A percentile compares a stretch with the other conserved stretches of the same genome.
These are phyloP conservation scores for Campaea margaritaria DNA, from an alignment of 2,888 invertebrate species.

Conservation along the genomic window DNA sequence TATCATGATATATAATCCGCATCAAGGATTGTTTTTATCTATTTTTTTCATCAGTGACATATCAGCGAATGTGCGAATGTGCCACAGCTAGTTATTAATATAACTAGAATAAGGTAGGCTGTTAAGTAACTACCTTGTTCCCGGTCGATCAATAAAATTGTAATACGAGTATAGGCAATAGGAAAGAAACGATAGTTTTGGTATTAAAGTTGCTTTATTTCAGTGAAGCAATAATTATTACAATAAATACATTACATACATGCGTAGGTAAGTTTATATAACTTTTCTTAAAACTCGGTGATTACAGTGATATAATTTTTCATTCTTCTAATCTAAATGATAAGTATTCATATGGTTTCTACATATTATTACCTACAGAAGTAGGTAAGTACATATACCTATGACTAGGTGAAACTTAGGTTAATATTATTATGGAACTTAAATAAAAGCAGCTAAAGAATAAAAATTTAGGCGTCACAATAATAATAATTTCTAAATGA, in stretches of 20 bases:
- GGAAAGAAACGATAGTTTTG: constrained; percentile 34
- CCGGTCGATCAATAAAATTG: too few species aligned
- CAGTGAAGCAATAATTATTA: constrained; percentile 75
- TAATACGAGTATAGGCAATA: too few species aligned
- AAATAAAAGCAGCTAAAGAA: constrained; percentile 21
- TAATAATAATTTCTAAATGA: background rate
- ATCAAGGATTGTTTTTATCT: too few species aligned
- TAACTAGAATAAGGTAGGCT: too few species aligned
- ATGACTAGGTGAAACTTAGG: constrained; percentile 23
- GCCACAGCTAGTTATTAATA: too few species aligned
- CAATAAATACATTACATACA: constrained; percentile 58
- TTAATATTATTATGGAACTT: constrained; percentile 1
- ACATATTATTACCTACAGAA: constrained; percentile 11
- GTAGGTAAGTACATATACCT: constrained; percentile 13
- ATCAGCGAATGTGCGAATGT: too few species aligned
- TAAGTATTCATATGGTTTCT: constrained; percentile 31
- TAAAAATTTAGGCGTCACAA: constrained; percentile 8
- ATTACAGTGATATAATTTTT: constrained; percentile 40
- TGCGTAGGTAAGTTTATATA: constrained; percentile 54
- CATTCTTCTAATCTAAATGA: constrained; percentile 36
- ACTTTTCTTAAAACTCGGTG: constrained; percentile 35
- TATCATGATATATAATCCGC: too few species aligned
- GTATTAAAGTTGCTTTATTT: constrained; percentile 72
- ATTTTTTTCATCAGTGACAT: too few species aligned
- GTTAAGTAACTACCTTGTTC: too few species aligned